Evolutionary conservation across 2,113 vertebrate genomes (phyloP), one percentile per base, ranked within the genome.

Genomic region (Tachysurus fulvidraco): DNA sequence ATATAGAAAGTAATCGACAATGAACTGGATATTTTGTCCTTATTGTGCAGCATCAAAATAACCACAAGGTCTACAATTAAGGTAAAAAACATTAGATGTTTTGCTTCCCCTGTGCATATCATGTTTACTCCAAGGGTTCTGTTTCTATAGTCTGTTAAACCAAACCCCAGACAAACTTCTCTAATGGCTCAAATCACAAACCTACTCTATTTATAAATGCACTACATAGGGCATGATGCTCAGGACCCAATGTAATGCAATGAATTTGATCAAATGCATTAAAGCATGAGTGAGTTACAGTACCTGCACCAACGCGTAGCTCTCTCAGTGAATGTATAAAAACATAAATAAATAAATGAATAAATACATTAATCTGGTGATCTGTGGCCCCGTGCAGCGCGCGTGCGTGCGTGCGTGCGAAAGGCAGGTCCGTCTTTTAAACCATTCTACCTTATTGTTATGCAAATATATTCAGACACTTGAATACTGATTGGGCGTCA

Each of bases 231-330:
- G 25, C 50, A 77, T 57, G 16, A 80, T 36, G 17, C 2, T 57
- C 17, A 79, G 16, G 28, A 28, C 2, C 3, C 0, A 52, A 28
- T 54, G 30, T 25, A 65, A 28, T 65, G 25, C 0, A 44, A 10
- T 21, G 9, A 3, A 67, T 5, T 28, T 25, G 41, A 74, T 23
- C 12, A 46, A n/a, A 36, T 36, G 4, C 50, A 55, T 0, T 44
- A 25, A 14, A 36, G n/a, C 11, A 23, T 21, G 14, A 2, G 28
- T 36, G 16, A 41, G 54, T 81, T 81, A 59, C 55, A 41, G 19
- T 60, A 60, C 55, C 78, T 81, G 78, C 78, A 81, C 57, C 55
- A 7, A 57, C 77, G 17, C 77, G 77, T 17, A 36, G 77, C 28
- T 23, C n/a, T 79, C 28, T 36, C 54, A 76, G 23, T 76, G 5